Base-by-base conservation (phyloP, 2,888 invertebrate genomes). In the Andricus quercusramuli region DNA sequence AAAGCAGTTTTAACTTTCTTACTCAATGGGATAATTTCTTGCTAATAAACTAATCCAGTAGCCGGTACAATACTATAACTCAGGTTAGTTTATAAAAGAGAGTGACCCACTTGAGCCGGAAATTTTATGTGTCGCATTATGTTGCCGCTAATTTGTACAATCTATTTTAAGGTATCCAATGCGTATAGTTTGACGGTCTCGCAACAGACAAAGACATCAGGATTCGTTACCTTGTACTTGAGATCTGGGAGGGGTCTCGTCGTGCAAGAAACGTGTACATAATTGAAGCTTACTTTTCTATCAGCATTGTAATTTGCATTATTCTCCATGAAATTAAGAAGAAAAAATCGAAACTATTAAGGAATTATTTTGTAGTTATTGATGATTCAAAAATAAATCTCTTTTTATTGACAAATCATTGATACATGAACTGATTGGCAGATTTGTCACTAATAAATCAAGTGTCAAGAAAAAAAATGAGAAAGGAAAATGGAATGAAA, bases 191-290 rank as follows among this genome's bases (percentile, higher is more conserved):
- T 70, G 78, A 78, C 59, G 68, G 68, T 78, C 82, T 78, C 79
- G 51, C 51, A 80, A 78, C 77, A 76, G 80, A 83, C 83, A 84
- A 83, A 84, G 84, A 84, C 84, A 68, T 82, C 82, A 81, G 67
- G 83, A 82, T 82, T 80, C 78, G 81, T 82, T 83, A 80, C 81
- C 80, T 84, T 84, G 81, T 82, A 82, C 83, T 83, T 82, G 82
- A 79, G 70, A 80, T 79, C 83, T 84, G 84, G 85, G 85, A 84
- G 84, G 85, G 84, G 83, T 85, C 84, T 65, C 65, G 64, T 22
- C 62, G 66, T 67, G 64, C 81, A 78, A 74, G 22, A 70, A 17
- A n/a, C 67, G 22, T 20, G 20, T 11, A 5, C n/a, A 67, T 11
- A 67, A 17, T 56, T 56, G 56, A 56, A 56, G 56, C 56, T 56